Evolutionary conservation across 1,140 invertebrate genomes (phyloP).

Genomic region (Psilanteris sp.): DNA sequence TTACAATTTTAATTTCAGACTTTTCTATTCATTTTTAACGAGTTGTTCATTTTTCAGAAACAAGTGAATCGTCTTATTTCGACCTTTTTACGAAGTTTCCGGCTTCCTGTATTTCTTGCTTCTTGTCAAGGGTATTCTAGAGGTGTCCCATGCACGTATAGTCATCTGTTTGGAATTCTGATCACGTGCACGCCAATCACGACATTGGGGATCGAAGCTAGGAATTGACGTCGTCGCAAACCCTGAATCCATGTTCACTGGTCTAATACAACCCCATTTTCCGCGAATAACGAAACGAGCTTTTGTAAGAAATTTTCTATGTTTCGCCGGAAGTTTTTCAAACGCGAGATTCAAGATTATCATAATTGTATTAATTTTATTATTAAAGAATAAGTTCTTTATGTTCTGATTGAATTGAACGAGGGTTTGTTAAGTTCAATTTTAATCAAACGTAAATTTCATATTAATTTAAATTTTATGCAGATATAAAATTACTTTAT

Average conservation of each 20-base stretch:
- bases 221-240: conserved; percentile 54
- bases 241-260: conserved; percentile 65
- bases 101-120: conserved; percentile 54
- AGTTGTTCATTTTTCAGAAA: conserved; percentile 40
- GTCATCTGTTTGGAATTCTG: conserved; percentile 65
- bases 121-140: conserved; percentile 58
- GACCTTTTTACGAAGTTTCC: conserved; percentile 50
- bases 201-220: conserved; percentile 69
- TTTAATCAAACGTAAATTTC: no score
- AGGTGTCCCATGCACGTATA: conserved; percentile 71
- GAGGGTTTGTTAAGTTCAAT: no score
- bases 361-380: conserved; percentile 22
- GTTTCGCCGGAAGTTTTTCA: conserved; percentile 58
- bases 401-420: not conserved
- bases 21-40: conserved; percentile 25
- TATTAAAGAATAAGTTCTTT: conserved; percentile 2
- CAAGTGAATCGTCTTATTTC: conserved; percentile 51
- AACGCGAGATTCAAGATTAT: conserved; percentile 54
- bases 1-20: no score
- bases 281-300: conserved; percentile 54
- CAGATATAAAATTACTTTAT: no score
- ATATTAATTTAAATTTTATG: no score
- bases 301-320: conserved; percentile 50
- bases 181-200: conserved; percentile 74
- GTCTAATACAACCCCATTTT: conserved; percentile 65